Evolutionary conservation across 2,797 vertebrate genomes (phyloP), one percentile per base, ranked within the genome.

Genomic region (Lacerta bilineata): DNA sequence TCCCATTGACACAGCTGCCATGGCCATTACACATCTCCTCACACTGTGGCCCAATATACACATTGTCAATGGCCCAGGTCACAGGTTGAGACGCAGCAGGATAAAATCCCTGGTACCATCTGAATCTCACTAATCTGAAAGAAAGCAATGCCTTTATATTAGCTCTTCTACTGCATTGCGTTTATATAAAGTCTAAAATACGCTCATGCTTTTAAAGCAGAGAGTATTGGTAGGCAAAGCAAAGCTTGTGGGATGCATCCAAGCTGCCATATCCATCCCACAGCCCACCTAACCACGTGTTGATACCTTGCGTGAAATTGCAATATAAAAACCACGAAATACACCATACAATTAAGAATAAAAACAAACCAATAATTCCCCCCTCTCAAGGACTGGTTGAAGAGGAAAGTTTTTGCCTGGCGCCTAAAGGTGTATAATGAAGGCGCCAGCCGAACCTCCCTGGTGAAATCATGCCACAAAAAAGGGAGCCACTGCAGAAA

Each of bases 91-190:
- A 97, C 71, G 98, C 98, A 46, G 96, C 91, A 25, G 98, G 97
- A 90, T 98, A 99, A 97, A 99, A 99, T 23, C 99, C 99, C 94
- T 99, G 99, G 96, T 98, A 99, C 99, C 99, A 99, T 72, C 99
- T 98, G 97, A 99, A 99, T 90, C 98, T 97, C 23, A 99, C 98
- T 66, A 98, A 98, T 80, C 99, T 99, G 95, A 69, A 96, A 95
- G 93, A 91, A 80, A 92, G 75, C 20, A 77, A 27, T 8, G 76
- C 6, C 27, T 66, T 82, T 25, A 39, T 43, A 50, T 75, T 75
- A 64, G 6, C 5, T 64, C 41, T 68, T 68, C 41, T 27, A 50
- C 15, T 68, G 23, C 13, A 4, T 75, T 50, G 4, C 13, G 23
- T 64, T n/a, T 64, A 5, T 61, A 61, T 6, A 29, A 74, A 36